Evolutionary conservation across 2,888 invertebrate species (phyloP), one percentile per base, ranked within the genome.

Genomic region (Macrostomum cliftonense): DNA sequence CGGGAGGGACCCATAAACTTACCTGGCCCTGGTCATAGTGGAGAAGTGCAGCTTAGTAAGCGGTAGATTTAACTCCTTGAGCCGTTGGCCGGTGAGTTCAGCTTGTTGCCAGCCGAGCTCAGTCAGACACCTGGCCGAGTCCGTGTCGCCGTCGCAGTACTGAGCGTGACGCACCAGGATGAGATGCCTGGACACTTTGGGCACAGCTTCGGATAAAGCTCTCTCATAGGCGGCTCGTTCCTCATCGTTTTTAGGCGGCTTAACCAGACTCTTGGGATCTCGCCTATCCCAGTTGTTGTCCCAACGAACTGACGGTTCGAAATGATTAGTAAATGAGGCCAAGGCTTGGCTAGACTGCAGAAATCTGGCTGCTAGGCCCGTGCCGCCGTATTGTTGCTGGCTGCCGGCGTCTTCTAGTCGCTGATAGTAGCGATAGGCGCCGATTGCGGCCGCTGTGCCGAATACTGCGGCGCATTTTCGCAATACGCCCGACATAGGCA

Each of bases 91-190:
- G 0, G 91, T 85, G 38, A 78, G 68, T 38, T 79, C 77, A 0
- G 95, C 95, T 74, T 97, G 95, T 52, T 78, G 73, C 59, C 77
- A 76, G 21, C 87, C 93, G 83, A 63, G 49, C 14, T 21, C 14
- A 13, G 52, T 52, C 17, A 52, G 36, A 28, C 28, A 28, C 28
- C 28, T 28, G 28, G 28, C 28, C 28, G 28, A 4, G 28, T 28
- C 28, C 5, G 28, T 28, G 28, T 28, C 28, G 28, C 28, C 28
- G 28, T 28, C 28, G 28, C 28, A 28, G 65, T 95, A 97, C 68
- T 95, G 93, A 0, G 95, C 97, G 69, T 97, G 95, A 39, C 95
- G 76, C 52, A 95, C 81, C 16, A 95, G 74, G 57, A 95, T 77
- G 46, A 95, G 69, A 65, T 93, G 85, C n/a, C 91, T 28, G 28